Base-by-base conservation (phyloP, 2,797 vertebrate species). In the Aplochiton taeniatus region DNA sequence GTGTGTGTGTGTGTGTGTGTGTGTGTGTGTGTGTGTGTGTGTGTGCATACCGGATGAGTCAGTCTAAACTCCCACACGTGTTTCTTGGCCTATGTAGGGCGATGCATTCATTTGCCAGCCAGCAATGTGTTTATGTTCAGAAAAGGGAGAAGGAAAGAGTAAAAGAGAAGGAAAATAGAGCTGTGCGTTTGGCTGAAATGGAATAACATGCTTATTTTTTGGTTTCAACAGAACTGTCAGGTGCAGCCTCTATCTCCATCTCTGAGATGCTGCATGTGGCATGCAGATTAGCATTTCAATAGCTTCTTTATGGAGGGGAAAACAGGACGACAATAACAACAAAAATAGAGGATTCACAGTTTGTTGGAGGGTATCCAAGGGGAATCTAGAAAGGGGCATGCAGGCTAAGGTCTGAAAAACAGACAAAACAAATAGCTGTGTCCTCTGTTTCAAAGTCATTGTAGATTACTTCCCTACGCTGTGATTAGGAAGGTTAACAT, bases 221-320 rank as follows among this genome's bases (percentile, higher is more conserved):
- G 31, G 31, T 31, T 31, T 53, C 61, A 78, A 62, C 58, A 58
- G 31, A 75, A 67, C 75, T 82, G 70, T 83, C 81, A 80, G 75
- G 77, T 74, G 47, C 64, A 79, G 70, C 58, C 50, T 56, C 65
- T 45, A 45, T 72, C 63, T 74, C 65, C 69, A 61, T 73, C 61
- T n/a, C 52, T 60, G 62, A 80, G 57, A 74, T 69, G 54, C 11
- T 53, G 73, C 44, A 69, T 58, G 51, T 42, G 17, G 57, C 69
- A 48, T 20, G 62, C 8, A 16, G 54, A 80, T 84, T 83, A 87
- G 65, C 74, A 83, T 85, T 83, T 87, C 66, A 82, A 75, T 84
- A 81, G 63, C 47, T 61, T 59, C 60, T 71, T 63, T 80, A 58
- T 10, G 61, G 65, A 66, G 10, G 58, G 6, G 17, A 72, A 66